Evolutionary conservation across 2,888 invertebrate genomes (phyloP).

Genomic region (Augochlorella aurata): DNA sequence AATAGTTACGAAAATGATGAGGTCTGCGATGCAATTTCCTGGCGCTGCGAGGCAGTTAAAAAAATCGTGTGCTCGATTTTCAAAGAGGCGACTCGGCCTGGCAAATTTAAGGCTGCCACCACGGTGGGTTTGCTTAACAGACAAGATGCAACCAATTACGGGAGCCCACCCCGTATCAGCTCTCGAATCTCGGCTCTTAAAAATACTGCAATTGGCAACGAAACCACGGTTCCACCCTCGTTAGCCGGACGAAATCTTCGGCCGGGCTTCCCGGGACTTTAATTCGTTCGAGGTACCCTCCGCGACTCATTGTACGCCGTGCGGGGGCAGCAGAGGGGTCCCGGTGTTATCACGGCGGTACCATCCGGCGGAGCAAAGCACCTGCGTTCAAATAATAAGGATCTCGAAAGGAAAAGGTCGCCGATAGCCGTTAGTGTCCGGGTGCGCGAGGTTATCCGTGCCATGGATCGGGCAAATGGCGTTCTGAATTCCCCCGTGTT

Average conservation of each 20-base stretch:
- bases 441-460: constrained; percentile 68
- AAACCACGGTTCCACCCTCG: constrained; percentile 17
- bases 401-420: constrained; percentile 62
- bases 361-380: constrained; percentile 56
- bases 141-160: constrained; percentile 33
- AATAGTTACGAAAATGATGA: too few species aligned
- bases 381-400: constrained; percentile 64
- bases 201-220: constrained; percentile 40
- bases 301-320: constrained; percentile 27
- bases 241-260: constrained; percentile 31
- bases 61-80: not conserved
- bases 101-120: not conserved
- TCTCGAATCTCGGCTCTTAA: constrained; percentile 17
- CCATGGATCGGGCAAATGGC: constrained; percentile 59
- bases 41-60: too few species aligned
- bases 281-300: constrained; percentile 37
- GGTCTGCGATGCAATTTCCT: too few species aligned
- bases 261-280: not conserved
- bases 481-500: constrained; percentile 63
- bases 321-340: not conserved
- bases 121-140: not conserved
- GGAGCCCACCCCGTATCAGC: constrained; percentile 23
- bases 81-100: not conserved
- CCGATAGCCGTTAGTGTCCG: constrained; percentile 62
- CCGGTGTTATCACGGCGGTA: constrained; percentile 41